Base-by-base conservation (phyloP, 2,888 invertebrate genomes). In the Dichetophora obliterata region DNA sequence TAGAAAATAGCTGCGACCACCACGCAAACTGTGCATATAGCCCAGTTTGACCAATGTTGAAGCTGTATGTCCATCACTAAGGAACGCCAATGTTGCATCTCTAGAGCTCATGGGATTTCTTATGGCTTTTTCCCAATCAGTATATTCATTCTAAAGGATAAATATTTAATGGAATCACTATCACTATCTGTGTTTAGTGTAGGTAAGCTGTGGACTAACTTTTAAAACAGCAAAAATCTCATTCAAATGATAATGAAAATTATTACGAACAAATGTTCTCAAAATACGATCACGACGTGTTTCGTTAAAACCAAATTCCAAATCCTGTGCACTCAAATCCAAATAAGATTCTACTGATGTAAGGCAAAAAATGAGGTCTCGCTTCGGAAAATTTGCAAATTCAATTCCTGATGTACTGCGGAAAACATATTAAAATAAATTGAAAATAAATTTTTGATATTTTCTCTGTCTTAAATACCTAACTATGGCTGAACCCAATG, bases 171-270 rank as follows among this genome's bases (percentile, higher is more conserved):
- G 19, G 54, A 54, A 3, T 9, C 2, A 6, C 1, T 14, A 19
- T 19, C 9, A 9, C 3, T 19, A 19, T 8, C 11, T 54, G 1
- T 54, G 5, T 54, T 22, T 22, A 2, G 2, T 9, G 4, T 54
- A 61, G 24, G n/a, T 14, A 9, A 31, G 1, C 34, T 43, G 11
- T 14, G 9, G 14, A 65, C 79, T 82, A 71, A 90, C 90, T 88
- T 92, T 92, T 83, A 98, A 91, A 74, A 98, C 97, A 73, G 97
- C 96, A 90, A 96, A 96, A 86, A 96, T 96, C 91, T 98, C 98
- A 90, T 96, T 97, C 83, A 98, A 92, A 90, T 98, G 98, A 90
- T 95, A 98, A 87, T 95, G 95, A 90, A 96, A 98, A 77, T 97
- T 94, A 91, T 98, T 98, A 81, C 98, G 93, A 80, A 98, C 97